These are phyloP conservation scores for Pycnomerus fuliginosus DNA, from an alignment of 2,888 invertebrate species.

Conservation along the genomic window DNA sequence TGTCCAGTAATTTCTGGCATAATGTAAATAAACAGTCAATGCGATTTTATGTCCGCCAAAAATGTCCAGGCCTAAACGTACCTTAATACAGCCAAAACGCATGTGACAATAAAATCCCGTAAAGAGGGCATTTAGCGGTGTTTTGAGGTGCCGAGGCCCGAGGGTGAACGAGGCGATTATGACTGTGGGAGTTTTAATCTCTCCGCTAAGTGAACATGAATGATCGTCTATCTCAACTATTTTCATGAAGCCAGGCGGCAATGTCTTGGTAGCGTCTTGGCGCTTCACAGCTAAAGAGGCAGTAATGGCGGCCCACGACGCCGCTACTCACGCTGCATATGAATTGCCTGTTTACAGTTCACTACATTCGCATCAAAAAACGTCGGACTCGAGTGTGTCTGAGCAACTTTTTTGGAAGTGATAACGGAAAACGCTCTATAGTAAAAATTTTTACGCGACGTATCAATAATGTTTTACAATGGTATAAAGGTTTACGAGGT, in stretches of 20 bases:
- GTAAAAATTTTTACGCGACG: slow-evolving; percentile 3
- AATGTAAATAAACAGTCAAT: too few relatives aligned
- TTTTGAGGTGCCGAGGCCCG: too few relatives aligned
- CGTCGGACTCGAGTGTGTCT: slow-evolving; percentile 15
- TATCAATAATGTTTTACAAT: slow-evolving; percentile 9
- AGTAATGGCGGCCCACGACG: slow-evolving; percentile 42
- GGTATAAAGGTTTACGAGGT: slow-evolving; percentile 11
- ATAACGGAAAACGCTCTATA: slow-evolving; percentile 10
- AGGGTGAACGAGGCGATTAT: slow-evolving; percentile 24
- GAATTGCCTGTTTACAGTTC: slow-evolving; percentile 39
- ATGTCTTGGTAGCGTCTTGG: slow-evolving; percentile 34
- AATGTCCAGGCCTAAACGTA: too few relatives aligned
- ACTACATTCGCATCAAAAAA: slow-evolving; percentile 27
- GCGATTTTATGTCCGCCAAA: too few relatives aligned
- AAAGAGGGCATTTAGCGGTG: too few relatives aligned
- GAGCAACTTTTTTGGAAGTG: slow-evolving; percentile 21
- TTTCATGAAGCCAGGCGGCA: slow-evolving; percentile 28
- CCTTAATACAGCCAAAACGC: too few relatives aligned
- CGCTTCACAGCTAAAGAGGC: slow-evolving; percentile 42
- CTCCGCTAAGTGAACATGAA: slow-evolving; percentile 30
- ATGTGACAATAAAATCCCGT: too few relatives aligned
- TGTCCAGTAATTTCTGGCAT: too few relatives aligned
- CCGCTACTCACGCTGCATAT: slow-evolving; percentile 37
- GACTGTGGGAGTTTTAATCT: slow-evolving; percentile 27
- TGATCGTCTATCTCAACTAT: slow-evolving; percentile 31